Conservation (phyloP, 1,140 invertebrate genomes). For the Episyrphus balteatus region DNA sequence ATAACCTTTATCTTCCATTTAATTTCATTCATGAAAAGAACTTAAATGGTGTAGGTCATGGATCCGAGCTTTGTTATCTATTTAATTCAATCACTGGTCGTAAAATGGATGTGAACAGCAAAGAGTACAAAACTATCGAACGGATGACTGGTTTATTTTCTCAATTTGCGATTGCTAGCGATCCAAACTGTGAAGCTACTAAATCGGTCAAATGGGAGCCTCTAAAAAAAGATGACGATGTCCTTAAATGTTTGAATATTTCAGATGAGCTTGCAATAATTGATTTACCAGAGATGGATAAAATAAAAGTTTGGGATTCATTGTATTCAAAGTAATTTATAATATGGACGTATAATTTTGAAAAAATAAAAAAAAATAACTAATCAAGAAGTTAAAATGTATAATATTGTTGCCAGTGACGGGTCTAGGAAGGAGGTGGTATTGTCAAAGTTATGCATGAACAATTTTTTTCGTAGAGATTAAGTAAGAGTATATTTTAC, state of each 20-base stretch:
- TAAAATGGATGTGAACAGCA: slow-evolving; percentile 12
- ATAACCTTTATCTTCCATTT: not conserved
- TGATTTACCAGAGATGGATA: slow-evolving; percentile 28
- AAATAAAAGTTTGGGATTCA: slow-evolving; percentile 34
- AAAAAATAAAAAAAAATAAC: too few relatives aligned
- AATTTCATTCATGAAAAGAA: slow-evolving; percentile 23
- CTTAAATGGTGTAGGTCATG: slow-evolving; percentile 41
- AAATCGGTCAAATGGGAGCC: slow-evolving; percentile 19
- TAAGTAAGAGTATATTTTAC: too few relatives aligned
- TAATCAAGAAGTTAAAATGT: too few relatives aligned
- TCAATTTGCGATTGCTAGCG: slow-evolving; percentile 31
- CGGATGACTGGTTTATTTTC: slow-evolving; percentile 35
- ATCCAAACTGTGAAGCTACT: slow-evolving; percentile 26
- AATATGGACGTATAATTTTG: too few relatives aligned
- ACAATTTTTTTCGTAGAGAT: too few relatives aligned
- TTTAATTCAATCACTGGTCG: slow-evolving; percentile 36
- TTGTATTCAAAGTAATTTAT: slow-evolving; percentile 17
- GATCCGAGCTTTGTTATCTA: slow-evolving; percentile 51
- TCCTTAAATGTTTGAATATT: slow-evolving; percentile 33
- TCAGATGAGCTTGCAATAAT: slow-evolving; percentile 22
- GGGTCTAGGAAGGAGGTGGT: too few relatives aligned
- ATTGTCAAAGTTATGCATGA: too few relatives aligned
- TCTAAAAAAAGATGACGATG: slow-evolving; percentile 1
- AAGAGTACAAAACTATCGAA: slow-evolving; percentile 30
- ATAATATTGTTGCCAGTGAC: too few relatives aligned